These are phyloP conservation scores for Natator depressus DNA, from an alignment of 2,113 vertebrate genomes.

Conservation along the genomic window DNA sequence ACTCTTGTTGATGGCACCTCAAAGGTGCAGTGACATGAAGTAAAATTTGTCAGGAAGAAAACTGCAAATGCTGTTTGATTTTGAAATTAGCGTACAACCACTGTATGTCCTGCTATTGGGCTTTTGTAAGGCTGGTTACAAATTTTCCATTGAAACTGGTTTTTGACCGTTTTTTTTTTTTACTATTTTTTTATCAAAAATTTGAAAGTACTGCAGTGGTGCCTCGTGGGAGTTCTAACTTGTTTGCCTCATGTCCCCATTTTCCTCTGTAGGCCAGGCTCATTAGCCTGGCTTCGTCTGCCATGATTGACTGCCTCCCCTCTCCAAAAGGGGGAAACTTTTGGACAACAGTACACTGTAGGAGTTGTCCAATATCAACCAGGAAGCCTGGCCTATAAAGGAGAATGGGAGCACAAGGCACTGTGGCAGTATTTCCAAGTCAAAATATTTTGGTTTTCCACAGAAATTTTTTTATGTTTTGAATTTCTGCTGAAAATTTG, in stretches of 20 bases:
- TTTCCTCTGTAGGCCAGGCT: neutral
- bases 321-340: neutral
- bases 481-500: neutral
- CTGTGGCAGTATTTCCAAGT: neutral
- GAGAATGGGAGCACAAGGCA: neutral
- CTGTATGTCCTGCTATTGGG: neutral
- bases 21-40: neutral
- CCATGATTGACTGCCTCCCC: neutral
- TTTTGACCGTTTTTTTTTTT: neutral
- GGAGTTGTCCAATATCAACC: neutral
- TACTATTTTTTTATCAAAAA: neutral
- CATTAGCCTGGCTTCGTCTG: neutral
- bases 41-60: neutral
- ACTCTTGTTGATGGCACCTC: neutral
- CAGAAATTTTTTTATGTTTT: neutral
- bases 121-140: neutral
- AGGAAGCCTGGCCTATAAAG: neutral
- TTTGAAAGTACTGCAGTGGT: neutral
- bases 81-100: neutral
- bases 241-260: neutral
- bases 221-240: rapidly evolving
- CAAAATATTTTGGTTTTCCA: neutral
- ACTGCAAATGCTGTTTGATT: neutral
- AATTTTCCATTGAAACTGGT: neutral
- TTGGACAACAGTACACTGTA: neutral